These are phyloP conservation scores for Percopsis transmontana DNA, from an alignment of 2,113 vertebrate species.

Conservation along the genomic window DNA sequence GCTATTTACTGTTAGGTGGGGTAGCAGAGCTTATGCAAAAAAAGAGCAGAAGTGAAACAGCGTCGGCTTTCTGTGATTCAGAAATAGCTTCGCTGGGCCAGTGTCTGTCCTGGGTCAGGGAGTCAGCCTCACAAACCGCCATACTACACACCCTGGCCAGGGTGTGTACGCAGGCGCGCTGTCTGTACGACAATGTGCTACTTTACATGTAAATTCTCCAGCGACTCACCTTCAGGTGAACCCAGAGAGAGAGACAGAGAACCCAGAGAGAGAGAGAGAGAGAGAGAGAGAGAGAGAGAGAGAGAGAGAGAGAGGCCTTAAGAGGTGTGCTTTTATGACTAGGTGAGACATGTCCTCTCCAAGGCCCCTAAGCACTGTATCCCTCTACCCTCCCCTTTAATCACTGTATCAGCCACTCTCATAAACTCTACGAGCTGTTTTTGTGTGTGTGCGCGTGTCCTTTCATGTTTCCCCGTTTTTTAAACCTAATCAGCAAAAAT, in stretches of 20 bases:
- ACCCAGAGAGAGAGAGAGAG: too few species aligned
- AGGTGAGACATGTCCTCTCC: conserved; percentile 76
- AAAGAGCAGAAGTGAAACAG: conserved; percentile 11
- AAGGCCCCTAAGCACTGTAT: conserved; percentile 76
- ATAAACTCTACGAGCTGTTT: conserved; percentile 75
- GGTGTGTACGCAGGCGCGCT: conserved; percentile 32
- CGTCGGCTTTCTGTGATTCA: conserved; percentile 27
- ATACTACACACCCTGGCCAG: conserved; percentile 8
- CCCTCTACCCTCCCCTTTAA: conserved; percentile 79
- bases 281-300: too few species aligned
- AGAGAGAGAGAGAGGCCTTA: conserved; percentile 60
- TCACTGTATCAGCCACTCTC: conserved; percentile 77
- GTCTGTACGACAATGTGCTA: conserved; percentile 64
- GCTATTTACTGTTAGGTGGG: conserved; percentile 16
- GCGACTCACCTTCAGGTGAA: conserved; percentile 76
- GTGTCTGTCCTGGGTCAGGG: conserved; percentile 23
- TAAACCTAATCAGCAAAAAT: conserved; percentile 84
- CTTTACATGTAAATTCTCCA: conserved; percentile 75
- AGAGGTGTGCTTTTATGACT: conserved; percentile 76
- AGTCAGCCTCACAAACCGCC: conserved; percentile 24
- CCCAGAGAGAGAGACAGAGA: conserved; percentile 64
- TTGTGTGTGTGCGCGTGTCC: conserved; percentile 56
- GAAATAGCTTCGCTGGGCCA: conserved; percentile 26
- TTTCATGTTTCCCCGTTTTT: conserved; percentile 76
- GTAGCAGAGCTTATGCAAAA: conserved; percentile 19